These are phyloP conservation scores for Hyposoter dolosus DNA, from an alignment of 2,888 invertebrate species.

Conservation along the genomic window DNA sequence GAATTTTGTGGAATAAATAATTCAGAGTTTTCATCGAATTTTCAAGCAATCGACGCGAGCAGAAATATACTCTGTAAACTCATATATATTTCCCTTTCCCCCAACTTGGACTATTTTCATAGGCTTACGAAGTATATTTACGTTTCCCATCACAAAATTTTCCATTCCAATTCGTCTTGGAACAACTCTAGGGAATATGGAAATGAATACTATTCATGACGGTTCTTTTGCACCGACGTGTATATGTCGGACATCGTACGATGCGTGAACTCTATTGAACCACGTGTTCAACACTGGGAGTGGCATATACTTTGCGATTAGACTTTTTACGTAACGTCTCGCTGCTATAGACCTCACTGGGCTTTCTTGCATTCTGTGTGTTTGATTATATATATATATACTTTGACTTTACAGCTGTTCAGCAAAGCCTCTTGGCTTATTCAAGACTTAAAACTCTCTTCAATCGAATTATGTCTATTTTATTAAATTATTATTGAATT, in stretches of 20 bases:
- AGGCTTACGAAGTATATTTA: not conserved
- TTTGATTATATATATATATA: constrained; percentile 11
- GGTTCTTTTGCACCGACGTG: not conserved
- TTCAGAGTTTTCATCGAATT: not conserved
- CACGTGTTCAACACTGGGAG: constrained; percentile 58
- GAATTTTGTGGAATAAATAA: not conserved
- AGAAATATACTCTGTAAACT: constrained; percentile 14
- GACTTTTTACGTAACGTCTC: constrained; percentile 62
- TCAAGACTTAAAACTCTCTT: not conserved
- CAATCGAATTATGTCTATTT: constrained; percentile 3
- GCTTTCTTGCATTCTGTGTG: constrained; percentile 45
- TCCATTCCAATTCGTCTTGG: not conserved
- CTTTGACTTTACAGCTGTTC: constrained; percentile 18
- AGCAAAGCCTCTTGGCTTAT: not conserved
- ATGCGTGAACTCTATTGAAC: constrained; percentile 68
- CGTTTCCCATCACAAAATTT: not conserved
- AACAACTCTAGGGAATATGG: not conserved
- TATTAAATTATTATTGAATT: not conserved
- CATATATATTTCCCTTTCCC: not conserved
- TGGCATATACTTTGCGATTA: constrained; percentile 58
- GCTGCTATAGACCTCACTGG: constrained; percentile 52
- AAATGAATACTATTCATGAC: not conserved
- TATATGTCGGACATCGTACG: constrained; percentile 26
- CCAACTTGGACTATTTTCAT: not conserved
- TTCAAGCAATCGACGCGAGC: not conserved